Base-by-base conservation (phyloP, 2,113 vertebrate species). In the Pomatorhinus ruficollis region DNA sequence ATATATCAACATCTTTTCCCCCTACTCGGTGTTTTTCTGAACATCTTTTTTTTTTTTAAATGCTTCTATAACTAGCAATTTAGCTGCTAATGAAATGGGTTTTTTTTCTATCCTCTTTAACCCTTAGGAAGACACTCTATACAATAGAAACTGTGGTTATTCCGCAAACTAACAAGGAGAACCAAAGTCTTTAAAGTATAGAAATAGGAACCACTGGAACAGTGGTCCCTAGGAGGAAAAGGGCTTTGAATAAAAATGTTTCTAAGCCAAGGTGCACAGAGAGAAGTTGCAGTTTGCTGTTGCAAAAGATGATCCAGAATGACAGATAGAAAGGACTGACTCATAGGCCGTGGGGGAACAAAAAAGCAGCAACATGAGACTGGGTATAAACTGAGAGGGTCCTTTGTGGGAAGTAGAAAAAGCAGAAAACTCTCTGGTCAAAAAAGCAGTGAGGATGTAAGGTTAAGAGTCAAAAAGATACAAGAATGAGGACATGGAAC, bases 311-410 rank as follows among this genome's bases (percentile, higher is more conserved):
- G 20, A 64, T 42, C 52, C 35, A 60, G 23, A 45, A 53, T 35
- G 39, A 37, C 11, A 66, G 28, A 63, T 3, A 27, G 39, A 83
- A 76, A 68, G 28, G 17, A 50, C 9, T 1, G 8, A 50, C 14
- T 50, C 2, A 0, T 13, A 50, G 20, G 2, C 25, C 2, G 9
- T 11, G 19, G 11, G 3, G 5, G 3, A 21, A 23, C 12, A 57
- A 60, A 68, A 14, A 15, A 80, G 40, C 8, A 74, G 25, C 6
- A 50, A 49, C 9, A 5, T 27, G 27, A 87, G 28, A 20, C 9
- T 49, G 11, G 0, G 0, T 18, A 18, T 24, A 39, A 79, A 57
- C 9, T 18, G n/a, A 59, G 19, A 68, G 47, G 12, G 5, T 86
- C 19, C 13, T 59, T 54, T 54, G 31, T 54, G 53, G 30, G 11